phyloP scores from a whole-genome alignment of 1,140 invertebrate genomes.

The Heliconius eleuchia region DNA sequence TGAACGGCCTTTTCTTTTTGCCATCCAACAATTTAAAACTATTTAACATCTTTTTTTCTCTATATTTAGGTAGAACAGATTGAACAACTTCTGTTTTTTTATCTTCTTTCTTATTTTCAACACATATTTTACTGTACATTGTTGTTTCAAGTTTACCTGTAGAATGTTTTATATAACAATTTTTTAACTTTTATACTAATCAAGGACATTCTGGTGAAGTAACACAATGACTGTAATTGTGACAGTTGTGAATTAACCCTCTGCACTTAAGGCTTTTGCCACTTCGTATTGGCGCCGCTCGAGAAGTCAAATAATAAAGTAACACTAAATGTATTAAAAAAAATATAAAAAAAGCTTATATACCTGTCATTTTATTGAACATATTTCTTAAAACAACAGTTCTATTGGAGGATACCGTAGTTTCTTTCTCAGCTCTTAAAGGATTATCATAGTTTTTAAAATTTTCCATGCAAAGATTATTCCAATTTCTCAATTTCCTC shows the following conservation, averaged over 20 bases:
- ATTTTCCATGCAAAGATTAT: slow-evolving; percentile 65
- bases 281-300: too few relatives aligned
- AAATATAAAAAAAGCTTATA: not conserved
- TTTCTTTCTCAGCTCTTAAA: slow-evolving; percentile 51
- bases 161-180: slow-evolving; percentile 25
- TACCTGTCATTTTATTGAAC: slow-evolving; percentile 55
- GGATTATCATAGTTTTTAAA: slow-evolving; percentile 53
- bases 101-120: slow-evolving; percentile 51
- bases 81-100: slow-evolving; percentile 60
- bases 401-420: slow-evolving; percentile 55
- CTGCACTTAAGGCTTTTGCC: too few relatives aligned
- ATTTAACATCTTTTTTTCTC: slow-evolving; percentile 58
- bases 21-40: slow-evolving; percentile 36
- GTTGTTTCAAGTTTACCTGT: slow-evolving; percentile 63
- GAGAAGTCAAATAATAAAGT: too few relatives aligned
- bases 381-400: slow-evolving; percentile 60
- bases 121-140: slow-evolving; percentile 58
- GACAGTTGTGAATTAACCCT: too few relatives aligned
- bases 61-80: slow-evolving; percentile 61
- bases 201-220: too few relatives aligned
- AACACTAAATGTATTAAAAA: too few relatives aligned
- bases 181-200: too few relatives aligned
- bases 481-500: slow-evolving; percentile 61
- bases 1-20: slow-evolving; percentile 28
- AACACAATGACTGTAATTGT: too few relatives aligned